Conservation (phyloP, 2,113 vertebrate genomes). For the Callipepla californica region DNA sequence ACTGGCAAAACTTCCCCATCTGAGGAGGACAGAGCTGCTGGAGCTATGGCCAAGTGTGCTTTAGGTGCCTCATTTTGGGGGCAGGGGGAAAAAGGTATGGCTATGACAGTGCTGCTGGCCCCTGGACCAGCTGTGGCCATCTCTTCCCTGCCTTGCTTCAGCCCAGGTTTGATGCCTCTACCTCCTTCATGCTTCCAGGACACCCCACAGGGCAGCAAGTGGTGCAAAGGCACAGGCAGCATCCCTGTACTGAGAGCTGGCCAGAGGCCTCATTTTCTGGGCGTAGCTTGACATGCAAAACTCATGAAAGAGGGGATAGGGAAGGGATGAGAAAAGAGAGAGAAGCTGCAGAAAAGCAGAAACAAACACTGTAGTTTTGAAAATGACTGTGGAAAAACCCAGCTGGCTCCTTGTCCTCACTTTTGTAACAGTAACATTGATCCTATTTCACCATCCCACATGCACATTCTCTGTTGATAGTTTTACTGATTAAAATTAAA, state of each 20-base stretch:
- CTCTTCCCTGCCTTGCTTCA: background rate
- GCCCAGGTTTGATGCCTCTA: accelerated
- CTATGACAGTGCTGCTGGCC: background rate
- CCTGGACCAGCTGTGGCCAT: background rate
- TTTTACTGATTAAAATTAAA: background rate
- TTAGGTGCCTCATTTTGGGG: background rate
- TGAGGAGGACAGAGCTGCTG: background rate
- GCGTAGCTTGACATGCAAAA: conserved; percentile 31
- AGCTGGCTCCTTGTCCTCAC: conserved; percentile 63
- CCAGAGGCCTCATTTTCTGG: conserved; percentile 43
- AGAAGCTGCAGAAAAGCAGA: conserved; percentile 69
- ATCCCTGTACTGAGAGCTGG: conserved; percentile 13
- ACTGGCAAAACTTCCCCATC: background rate
- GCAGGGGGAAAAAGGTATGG: background rate
- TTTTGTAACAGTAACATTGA: conserved; percentile 66
- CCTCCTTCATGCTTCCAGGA: background rate
- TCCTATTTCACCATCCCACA: conserved; percentile 57
- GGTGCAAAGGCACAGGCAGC: background rate
- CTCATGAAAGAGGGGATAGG: background rate
- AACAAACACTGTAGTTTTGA: conserved; percentile 38
- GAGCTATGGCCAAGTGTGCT: background rate
- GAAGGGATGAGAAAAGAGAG: conserved; percentile 46
- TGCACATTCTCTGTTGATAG: conserved; percentile 17
- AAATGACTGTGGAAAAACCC: conserved; percentile 67
- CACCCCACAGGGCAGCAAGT: background rate